Evolutionary conservation across 1,140 invertebrate genomes (phyloP), one percentile per base, ranked within the genome.

Genomic region (Zophobas morio): DNA sequence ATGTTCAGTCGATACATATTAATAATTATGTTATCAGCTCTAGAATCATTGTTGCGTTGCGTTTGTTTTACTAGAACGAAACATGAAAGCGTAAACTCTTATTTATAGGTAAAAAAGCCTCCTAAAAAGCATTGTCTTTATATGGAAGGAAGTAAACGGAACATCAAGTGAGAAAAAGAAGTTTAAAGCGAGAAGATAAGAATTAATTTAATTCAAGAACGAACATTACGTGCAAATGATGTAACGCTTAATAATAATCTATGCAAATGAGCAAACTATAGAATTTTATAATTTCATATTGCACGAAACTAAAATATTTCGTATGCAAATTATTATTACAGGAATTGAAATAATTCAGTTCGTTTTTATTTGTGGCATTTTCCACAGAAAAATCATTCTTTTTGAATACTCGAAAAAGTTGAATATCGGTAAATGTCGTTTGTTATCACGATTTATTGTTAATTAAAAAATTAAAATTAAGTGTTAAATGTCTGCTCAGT

Each of bases 201-300:
- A 60, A 60, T 60, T 37, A 60, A 60, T 35, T 60, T 60, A 36
- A 60, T 60, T 60, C 56, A 33, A 56, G 3, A 53, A 32, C 49
- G 20, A 54, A 54, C 53, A 54, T 60, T 60, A 60, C 56, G 34
- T 60, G 56, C 56, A 60, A 60, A 60, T 60, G 32, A 60, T 60
- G 35, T 60, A 60, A 60, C 56, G 56, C 37, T 60, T 60, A n/a
- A 1, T 3, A 37, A 60, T 60, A 60, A 60, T 60, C 36, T 39
- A 60, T 60, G 34, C 36, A 54, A 54, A 54, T 54, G 3, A 54
- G n/a, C n/a, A 34, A 34, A 34, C 53, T 34, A 54, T 5, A 34
- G 35, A 32, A 8, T 20, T 34, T 8, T 34, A 32, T 54, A 54
- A 54, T 54, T 54, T 1, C 6, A 54, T 32, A 4, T 54, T 54